Percentiles rank a stretch among this genome's conserved stretches.
Evolutionary conservation across 2,888 invertebrate species (phyloP).

Genomic region (Conops quadrifasciatus): DNA sequence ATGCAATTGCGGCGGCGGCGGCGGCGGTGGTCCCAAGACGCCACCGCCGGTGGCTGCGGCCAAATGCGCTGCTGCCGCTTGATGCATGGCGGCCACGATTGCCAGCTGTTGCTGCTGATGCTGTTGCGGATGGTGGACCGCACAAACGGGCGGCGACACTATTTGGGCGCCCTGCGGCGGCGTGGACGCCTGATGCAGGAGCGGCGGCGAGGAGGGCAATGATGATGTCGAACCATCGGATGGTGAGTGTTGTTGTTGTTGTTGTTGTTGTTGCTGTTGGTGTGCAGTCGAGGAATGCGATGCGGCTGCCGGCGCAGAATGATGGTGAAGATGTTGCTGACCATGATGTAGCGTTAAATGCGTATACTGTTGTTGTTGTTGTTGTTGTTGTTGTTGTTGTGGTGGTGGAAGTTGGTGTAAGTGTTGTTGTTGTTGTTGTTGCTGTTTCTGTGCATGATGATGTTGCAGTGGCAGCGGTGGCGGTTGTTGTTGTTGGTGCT

Average conservation of each 20-base stretch:
- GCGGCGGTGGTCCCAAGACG: slow-evolving; percentile 39
- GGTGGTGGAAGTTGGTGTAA: too few relatives aligned
- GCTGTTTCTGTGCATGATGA: slow-evolving; percentile 41
- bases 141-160: slow-evolving; percentile 60
- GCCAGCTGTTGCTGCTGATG: slow-evolving; percentile 62
- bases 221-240: slow-evolving; percentile 58
- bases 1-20: slow-evolving; percentile 29
- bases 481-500: slow-evolving; percentile 41
- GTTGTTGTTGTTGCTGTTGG: too few relatives aligned
- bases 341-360: slow-evolving; percentile 41
- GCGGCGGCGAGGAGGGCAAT: slow-evolving; percentile 60
- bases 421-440: slow-evolving; percentile 39
- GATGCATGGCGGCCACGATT: slow-evolving; percentile 62
- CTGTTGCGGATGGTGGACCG: slow-evolving; percentile 54
- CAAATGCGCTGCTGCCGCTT: slow-evolving; percentile 48
- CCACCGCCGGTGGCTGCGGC: slow-evolving; percentile 41
- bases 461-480: slow-evolving; percentile 43
- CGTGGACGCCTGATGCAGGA: slow-evolving; percentile 56
- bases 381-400: slow-evolving; percentile 49
- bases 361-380: slow-evolving; percentile 43
- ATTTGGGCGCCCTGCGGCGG: slow-evolving; percentile 60
- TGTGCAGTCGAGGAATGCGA: slow-evolving; percentile 44
- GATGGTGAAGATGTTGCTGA: slow-evolving; percentile 45
- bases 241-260: slow-evolving; percentile 57
- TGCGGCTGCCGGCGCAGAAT: slow-evolving; percentile 40